Evolutionary conservation across 2,888 invertebrate species (phyloP), one percentile per base, ranked within the genome.

Genomic region (Junonia oenone): DNA sequence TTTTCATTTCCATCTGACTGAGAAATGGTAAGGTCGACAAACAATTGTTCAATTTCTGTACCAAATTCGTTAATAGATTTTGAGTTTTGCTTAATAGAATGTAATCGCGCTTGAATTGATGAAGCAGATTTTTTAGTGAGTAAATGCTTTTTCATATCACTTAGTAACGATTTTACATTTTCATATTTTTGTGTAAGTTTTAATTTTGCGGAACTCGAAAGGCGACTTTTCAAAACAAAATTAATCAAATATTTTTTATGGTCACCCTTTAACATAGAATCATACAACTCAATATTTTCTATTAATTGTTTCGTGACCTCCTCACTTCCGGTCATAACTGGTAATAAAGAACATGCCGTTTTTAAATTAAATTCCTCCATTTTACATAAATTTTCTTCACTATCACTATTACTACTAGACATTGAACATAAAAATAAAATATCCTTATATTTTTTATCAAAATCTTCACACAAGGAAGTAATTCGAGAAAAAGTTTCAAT

Each of bases 221-320:
- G 35, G 6, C 63, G 45, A 15, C 43, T 51, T 33, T 63, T 64
- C 6, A 63, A 29, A 6, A 64, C 53, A 56, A 63, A 66, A 37
- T 48, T 59, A 33, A 64, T 64, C 19, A 64, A 35, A 5, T 2
- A 6, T 0, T n/a, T 8, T 26, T 55, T 31, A 1, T 33, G 46
- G 11, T 31, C 43, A n/a, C 26, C 17, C 3, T 52, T 26, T n/a
- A 62, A 13, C 45, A 55, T 46, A n/a, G 45, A 38, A 6, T 19
- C 27, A 35, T 62, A 62, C 33, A 62, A 40, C 19, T 53, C 55
- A n/a, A 55, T 51, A 9, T 47, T 27, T 29, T 55, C 49, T 19
- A 62, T 59, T n/a, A 59, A 38, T 14, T 58, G 19, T 14, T 48
- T 35, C 3, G 50, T 59, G 9, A 51, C 48, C 4, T 27, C 15